A percentile compares a stretch with the other conserved stretches of the same genome.
phyloP scores from a whole-genome alignment of 2,797 vertebrate genomes.

The Zenarchopterus dispar region DNA sequence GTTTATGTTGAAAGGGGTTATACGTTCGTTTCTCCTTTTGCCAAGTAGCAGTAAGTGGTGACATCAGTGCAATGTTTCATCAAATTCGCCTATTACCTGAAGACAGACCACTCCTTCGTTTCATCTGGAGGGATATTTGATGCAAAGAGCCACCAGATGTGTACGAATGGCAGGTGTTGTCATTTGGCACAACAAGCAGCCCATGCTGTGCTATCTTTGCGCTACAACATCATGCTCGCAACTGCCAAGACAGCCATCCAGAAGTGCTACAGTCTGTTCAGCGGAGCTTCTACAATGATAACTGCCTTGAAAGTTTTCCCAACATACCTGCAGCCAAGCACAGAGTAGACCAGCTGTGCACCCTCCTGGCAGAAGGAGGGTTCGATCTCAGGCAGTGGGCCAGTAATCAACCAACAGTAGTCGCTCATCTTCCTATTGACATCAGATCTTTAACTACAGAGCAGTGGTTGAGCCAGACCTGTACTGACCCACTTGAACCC shows the following conservation, averaged over 20 bases:
- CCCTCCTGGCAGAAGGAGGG: background rate
- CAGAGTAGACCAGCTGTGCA: background rate
- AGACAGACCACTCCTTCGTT: slow-evolving; percentile 11
- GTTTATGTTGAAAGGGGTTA: too few relatives aligned
- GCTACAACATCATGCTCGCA: background rate
- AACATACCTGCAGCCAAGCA: background rate
- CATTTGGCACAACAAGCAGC: slow-evolving; percentile 1
- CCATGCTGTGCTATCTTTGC: background rate
- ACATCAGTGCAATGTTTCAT: slow-evolving; percentile 35
- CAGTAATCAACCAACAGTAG: background rate
- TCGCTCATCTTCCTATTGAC: background rate
- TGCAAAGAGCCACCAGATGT: slow-evolving; percentile 5
- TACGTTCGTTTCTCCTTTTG: too few relatives aligned
- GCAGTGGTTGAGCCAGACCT: background rate
- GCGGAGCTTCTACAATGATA: background rate
- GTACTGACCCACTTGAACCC: background rate
- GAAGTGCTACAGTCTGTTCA: background rate
- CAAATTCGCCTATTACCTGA: slow-evolving; percentile 24
- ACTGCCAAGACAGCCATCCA: background rate
- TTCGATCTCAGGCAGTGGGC: slow-evolving; percentile 4
- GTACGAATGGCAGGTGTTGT: background rate
- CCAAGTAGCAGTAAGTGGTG: slow-evolving; percentile 13
- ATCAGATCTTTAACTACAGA: too few relatives aligned
- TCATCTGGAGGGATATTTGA: too few relatives aligned
- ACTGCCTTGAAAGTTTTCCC: background rate